Conservation (phyloP, 2,113 vertebrate genomes). For the Lethenteron camtschaticum region DNA sequence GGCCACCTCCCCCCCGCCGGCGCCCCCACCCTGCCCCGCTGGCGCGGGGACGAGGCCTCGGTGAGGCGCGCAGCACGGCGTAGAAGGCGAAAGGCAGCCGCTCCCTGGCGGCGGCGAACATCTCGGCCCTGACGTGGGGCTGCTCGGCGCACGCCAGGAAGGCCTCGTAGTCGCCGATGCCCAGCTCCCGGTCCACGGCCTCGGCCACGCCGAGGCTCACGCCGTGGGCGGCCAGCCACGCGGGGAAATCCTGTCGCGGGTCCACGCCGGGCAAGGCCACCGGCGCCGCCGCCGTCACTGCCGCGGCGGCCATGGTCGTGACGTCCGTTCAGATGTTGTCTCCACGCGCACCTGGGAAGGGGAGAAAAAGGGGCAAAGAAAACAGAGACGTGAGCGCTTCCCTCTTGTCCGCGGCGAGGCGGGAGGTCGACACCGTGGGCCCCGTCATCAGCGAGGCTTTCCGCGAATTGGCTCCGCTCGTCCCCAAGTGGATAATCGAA, state of each 20-base stretch:
- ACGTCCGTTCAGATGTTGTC: too few species aligned
- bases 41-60: neutral
- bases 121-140: neutral
- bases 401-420: too few species aligned
- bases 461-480: too few species aligned
- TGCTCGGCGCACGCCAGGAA: neutral
- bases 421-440: too few species aligned
- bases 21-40: too few species aligned
- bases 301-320: too few species aligned
- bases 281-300: too few species aligned
- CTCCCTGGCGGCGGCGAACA: conserved; percentile 1
- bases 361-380: too few species aligned
- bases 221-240: conserved; percentile 1
- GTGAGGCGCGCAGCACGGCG: neutral
- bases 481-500: too few species aligned
- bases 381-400: too few species aligned
- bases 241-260: neutral
- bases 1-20: neutral
- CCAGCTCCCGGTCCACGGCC: neutral
- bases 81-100: neutral
- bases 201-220: neutral
- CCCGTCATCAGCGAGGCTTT: too few species aligned
- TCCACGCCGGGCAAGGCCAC: neutral
- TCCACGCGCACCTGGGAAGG: too few species aligned
- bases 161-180: neutral